Evolutionary conservation across 2,888 invertebrate genomes (phyloP), one percentile per base, ranked within the genome.

Genomic region (Drosophila demipolita): DNA sequence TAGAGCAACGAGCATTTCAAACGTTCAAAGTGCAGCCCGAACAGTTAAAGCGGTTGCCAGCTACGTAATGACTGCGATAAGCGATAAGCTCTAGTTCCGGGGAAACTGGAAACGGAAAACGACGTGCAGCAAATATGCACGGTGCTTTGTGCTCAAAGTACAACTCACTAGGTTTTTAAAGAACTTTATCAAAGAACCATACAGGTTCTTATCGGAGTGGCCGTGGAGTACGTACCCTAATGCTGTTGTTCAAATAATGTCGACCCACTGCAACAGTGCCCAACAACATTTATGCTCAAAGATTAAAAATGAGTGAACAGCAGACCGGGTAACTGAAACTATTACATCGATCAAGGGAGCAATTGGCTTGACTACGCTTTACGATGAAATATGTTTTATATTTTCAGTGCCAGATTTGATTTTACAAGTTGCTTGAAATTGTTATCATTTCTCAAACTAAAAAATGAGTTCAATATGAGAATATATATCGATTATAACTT

Each of bases 41-140:
- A 52, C 49, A 53, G 40, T 53, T 60, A 49, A 40, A 45, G 53
- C 63, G 23, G 35, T 64, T 55, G 57, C 86, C 7, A 29, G 26
- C 55, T 78, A 83, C 87, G 87, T 83, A 83, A 80, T 80, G 42
- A 53, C 15, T 63, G 69, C 26, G 82, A 82, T 82, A 74, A 73
- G 83, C 40, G 33, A 36, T 66, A 70, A 66, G 50, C 52, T 61
- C 35, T 58, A 36, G 26, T 26, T 48, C 11, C n/a, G 23, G 23
- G 23, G 23, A 52, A 53, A 17, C 7, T 49, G n/a, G 20, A 49
- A 32, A 29, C 29, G 45, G 26, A 12, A 8, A 33, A 20, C 38
- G 45, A 45, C 7, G 38, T n/a, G 45, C 15, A n/a, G 33, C 33
- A 52, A 49, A 11, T 17, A 20, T 20, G 17, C 9, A 17, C 23